Evolutionary conservation across 2,113 vertebrate species (phyloP), one percentile per base, ranked within the genome.

Genomic region (Rhipidura dahli): DNA sequence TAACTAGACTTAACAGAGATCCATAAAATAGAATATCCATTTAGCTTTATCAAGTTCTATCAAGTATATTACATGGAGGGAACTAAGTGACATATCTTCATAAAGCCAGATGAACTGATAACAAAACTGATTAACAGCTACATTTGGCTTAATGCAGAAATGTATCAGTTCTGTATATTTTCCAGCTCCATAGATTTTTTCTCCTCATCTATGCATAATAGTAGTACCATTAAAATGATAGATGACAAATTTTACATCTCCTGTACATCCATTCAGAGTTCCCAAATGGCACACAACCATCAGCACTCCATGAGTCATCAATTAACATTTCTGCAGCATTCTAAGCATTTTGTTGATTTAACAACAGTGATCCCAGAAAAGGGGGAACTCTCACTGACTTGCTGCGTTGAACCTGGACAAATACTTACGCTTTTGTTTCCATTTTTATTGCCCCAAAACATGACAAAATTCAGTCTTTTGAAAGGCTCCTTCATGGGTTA

Each of bases 251-350:
- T 54, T 57, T 4, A 27, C 10, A 31, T 45, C 37, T 87, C 37
- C 35, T 10, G 1, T 37, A 37, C 35, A 75, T 73, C 33, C 27
- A 63, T 1, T 10, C 33, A 15, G 45, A 64, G 10, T 5, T 81
- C 50, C 28, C 47, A 73, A 0, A 1, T 4, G 28, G 26, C 50
- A 27, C 3, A 14, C 0, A 0, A 47, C 28, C 31, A 28, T 31
- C 24, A 91, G 40, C 64, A 47, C 12, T 11, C 35, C 13, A 23
- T 0, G 2, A 60, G 21, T 54, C 35, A 69, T 26, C n/a, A 73
- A 4, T 15, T 65, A 44, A n/a, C 9, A 23, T 27, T 49, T 60
- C 50, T 57, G 23, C 5, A 73, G 68, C 1, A 1, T 56, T 72
- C 54, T 42, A 26, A 87, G 59, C 15, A 65, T 26, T 57, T 17